phyloP scores from a whole-genome alignment of 2,888 invertebrate species.

The Lasioglossum oenotherae region DNA sequence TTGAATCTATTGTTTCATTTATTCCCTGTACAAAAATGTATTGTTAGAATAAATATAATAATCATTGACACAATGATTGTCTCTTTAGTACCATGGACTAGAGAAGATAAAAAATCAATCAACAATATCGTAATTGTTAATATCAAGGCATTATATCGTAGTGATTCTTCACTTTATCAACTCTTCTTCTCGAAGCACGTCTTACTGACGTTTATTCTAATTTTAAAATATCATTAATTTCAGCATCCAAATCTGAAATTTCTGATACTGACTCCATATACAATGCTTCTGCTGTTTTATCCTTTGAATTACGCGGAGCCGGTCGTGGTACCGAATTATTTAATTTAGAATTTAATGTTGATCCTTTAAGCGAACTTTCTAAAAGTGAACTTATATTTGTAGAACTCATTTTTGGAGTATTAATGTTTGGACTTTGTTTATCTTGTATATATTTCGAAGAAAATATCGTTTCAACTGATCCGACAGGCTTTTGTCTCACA shows the following conservation, averaged over 20 bases:
- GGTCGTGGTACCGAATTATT: conserved; percentile 68
- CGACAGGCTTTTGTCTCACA: conserved; percentile 78
- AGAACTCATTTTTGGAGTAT: conserved; percentile 40
- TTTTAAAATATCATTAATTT: conserved; percentile 78
- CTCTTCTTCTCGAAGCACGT: not conserved
- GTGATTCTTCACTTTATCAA: not conserved
- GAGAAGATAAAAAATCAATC: not conserved
- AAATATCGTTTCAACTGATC: conserved; percentile 81
- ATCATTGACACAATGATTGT: conserved; percentile 12
- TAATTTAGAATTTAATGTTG: conserved; percentile 28
- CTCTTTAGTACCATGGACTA: conserved; percentile 41
- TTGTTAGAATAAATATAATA: conserved; percentile 21
- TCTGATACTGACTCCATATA: conserved; percentile 62
- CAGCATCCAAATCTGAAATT: conserved; percentile 77
- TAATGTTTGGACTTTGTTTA: conserved; percentile 42
- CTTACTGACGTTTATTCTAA: conserved; percentile 59
- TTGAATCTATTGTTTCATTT: not conserved
- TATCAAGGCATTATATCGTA: conserved; percentile 14
- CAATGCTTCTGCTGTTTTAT: conserved; percentile 33
- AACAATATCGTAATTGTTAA: conserved; percentile 12
- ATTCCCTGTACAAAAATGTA: conserved; percentile 21
- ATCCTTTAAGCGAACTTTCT: conserved; percentile 50
- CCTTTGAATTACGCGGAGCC: conserved; percentile 70
- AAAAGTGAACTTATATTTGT: conserved; percentile 56
- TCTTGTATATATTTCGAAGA: conserved; percentile 60